These are phyloP conservation scores for Synaphobranchus kaupii DNA, from an alignment of 2,797 vertebrate species.

Conservation along the genomic window DNA sequence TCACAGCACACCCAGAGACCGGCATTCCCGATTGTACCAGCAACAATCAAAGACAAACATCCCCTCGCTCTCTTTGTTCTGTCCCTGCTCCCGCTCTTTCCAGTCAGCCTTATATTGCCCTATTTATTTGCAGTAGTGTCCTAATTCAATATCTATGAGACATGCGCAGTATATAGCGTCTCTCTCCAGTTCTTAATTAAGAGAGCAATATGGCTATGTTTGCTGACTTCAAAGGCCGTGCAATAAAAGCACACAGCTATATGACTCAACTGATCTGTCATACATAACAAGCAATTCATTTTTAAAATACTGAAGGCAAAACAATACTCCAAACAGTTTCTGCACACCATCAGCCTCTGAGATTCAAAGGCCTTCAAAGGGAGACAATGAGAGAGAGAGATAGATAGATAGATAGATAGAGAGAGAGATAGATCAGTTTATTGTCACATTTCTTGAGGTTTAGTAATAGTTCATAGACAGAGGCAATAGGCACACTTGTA, in stretches of 20 bases:
- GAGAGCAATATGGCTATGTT: conserved; percentile 28
- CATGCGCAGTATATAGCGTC: conserved; percentile 19
- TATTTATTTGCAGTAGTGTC: not conserved
- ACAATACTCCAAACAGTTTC: not conserved
- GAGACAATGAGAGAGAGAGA: not conserved
- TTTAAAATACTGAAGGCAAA: not conserved
- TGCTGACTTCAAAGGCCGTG: conserved; percentile 11
- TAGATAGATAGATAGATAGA: not conserved
- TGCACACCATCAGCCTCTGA: not conserved
- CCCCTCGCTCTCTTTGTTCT: conserved; percentile 1
- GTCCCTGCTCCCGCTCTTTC: conserved; percentile 39
- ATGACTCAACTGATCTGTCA: not conserved
- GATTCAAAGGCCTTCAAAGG: not conserved
- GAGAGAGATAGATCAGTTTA: not conserved
- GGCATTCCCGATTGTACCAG: not conserved
- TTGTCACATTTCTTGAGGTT: not conserved
- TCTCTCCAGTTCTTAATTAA: conserved; percentile 19
- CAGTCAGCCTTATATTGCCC: not conserved
- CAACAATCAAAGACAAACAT: conserved; percentile 13
- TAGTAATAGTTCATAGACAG: not conserved
- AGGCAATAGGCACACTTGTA: not conserved
- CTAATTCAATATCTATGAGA: conserved; percentile 23
- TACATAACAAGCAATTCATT: not conserved
- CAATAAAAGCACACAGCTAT: conserved; percentile 15
- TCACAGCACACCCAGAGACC: not conserved